These are phyloP conservation scores for Coleophora flavipennella DNA, from an alignment of 2,888 invertebrate genomes.

Conservation along the genomic window DNA sequence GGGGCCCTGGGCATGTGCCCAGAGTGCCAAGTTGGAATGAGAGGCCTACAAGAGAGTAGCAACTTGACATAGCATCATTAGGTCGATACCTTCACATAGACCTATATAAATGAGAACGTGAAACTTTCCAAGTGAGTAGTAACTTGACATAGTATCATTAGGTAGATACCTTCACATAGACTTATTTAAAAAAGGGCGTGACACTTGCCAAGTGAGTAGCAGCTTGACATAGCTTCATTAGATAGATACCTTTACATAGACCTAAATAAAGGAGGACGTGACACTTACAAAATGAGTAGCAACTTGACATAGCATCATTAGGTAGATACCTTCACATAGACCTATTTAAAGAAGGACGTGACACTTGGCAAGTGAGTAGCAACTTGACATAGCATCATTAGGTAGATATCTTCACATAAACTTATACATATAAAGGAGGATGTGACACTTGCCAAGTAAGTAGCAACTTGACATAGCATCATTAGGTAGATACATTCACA, in stretches of 20 bases:
- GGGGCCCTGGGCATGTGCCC: no score
- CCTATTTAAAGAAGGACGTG: conserved; percentile 78
- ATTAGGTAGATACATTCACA: no score
- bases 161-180: no score
- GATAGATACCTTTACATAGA: no score
- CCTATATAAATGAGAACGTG: no score
- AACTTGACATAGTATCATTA: no score
- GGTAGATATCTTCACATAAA: no score
- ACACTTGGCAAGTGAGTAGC: conserved; percentile 82
- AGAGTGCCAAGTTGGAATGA: no score
- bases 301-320: neutral
- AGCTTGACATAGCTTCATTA: neutral
- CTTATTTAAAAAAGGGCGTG: conserved; percentile 77
- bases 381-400: neutral
- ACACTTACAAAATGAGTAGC: conserved; percentile 83
- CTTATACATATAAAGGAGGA: conserved; percentile 75
- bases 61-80: neutral
- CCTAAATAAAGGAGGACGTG: conserved; percentile 77
- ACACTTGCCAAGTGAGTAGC: conserved; percentile 83
- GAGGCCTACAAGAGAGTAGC: no score
- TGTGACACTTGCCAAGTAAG: conserved; percentile 91
- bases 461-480: neutral
- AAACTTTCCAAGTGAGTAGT: no score
- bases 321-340: no score
- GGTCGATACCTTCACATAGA: no score